A percentile compares a stretch with the other conserved stretches of the same genome.
Evolutionary conservation across 1,140 invertebrate genomes (phyloP).

Genomic region (Cherax destructor): DNA sequence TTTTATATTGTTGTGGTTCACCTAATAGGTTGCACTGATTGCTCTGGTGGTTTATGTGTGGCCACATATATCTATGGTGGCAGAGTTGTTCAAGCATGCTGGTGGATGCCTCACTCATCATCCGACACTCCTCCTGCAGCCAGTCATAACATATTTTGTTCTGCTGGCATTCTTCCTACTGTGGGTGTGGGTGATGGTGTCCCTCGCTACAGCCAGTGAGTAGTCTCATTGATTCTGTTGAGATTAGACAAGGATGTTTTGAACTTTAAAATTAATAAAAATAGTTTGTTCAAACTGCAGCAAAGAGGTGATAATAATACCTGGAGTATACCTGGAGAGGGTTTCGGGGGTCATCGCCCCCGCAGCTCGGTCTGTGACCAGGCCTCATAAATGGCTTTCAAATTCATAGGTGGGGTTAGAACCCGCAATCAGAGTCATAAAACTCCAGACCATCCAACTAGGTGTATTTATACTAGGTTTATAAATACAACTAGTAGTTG

Average conservation of each 20-base stretch:
- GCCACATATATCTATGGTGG: conserved; percentile 86
- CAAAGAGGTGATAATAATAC: no score
- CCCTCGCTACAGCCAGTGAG: conserved; percentile 59
- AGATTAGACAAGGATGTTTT: not conserved
- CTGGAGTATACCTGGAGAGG: no score
- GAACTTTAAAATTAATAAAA: no score
- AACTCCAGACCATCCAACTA: no score
- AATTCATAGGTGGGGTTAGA: no score
- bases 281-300: no score
- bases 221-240: not conserved
- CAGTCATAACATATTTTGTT: conserved; percentile 88
- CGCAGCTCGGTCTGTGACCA: no score
- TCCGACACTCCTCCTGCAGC: conserved; percentile 91
- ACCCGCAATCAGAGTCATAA: no score
- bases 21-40: conserved; percentile 35
- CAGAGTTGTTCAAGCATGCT: conserved; percentile 90
- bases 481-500: no score
- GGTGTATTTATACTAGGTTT: no score
- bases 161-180: conserved; percentile 87
- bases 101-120: conserved; percentile 88
- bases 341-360: no score
- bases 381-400: no score
- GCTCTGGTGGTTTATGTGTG: conserved; percentile 80
- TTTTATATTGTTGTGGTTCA: not conserved
- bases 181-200: conserved; percentile 87